Evolutionary conservation across 2,888 invertebrate species (phyloP).

Genomic region (Archips xylosteana): DNA sequence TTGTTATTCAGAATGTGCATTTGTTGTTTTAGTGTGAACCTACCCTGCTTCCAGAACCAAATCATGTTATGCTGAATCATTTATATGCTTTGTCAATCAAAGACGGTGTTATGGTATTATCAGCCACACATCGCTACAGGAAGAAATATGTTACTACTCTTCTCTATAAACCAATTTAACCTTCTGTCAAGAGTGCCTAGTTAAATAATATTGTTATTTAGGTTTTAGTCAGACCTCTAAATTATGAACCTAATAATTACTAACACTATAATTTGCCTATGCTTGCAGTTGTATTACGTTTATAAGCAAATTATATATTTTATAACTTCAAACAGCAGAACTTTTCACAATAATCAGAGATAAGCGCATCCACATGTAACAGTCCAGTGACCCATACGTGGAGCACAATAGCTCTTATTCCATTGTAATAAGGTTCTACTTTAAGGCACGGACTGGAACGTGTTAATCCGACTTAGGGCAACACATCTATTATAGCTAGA

Average conservation of each 20-base stretch:
- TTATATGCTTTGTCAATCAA: constrained; percentile 99
- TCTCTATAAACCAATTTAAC: constrained; percentile 98
- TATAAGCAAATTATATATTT: background rate
- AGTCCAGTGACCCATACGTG: too few relatives aligned
- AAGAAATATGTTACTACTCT: constrained; percentile 99
- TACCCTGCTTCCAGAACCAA: constrained; percentile 99
- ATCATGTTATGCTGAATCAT: constrained; percentile 99
- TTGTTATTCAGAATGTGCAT: background rate
- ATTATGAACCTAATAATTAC: constrained; percentile 1
- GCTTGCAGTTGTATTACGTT: background rate
- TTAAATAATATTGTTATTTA: constrained; percentile 35
- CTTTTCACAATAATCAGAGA: background rate
- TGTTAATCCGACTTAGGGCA: background rate
- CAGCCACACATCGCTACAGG: constrained; percentile 98
- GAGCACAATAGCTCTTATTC: too few relatives aligned
- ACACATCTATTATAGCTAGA: background rate
- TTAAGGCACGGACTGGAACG: too few relatives aligned
- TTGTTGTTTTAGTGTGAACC: constrained; percentile 95
- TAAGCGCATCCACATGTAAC: background rate
- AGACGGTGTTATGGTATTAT: constrained; percentile 99
- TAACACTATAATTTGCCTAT: constrained; percentile 11
- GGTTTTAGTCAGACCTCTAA: constrained; percentile 19
- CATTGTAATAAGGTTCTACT: too few relatives aligned
- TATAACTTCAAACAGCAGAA: background rate
- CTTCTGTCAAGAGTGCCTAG: constrained; percentile 22